These are phyloP conservation scores for Cylas formicarius DNA, from an alignment of 1,140 invertebrate species.

Conservation along the genomic window DNA sequence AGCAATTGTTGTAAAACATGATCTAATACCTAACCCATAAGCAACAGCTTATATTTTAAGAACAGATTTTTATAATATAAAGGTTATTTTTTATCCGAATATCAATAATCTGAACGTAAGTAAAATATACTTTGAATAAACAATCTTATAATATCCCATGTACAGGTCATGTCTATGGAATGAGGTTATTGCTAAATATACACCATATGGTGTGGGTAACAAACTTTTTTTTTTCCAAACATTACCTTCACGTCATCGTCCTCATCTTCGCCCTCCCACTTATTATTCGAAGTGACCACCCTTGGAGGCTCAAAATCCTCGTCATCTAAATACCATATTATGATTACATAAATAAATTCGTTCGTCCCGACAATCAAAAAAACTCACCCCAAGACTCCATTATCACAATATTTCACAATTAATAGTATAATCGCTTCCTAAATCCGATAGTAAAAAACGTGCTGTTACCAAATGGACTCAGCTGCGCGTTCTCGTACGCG, in stretches of 20 bases:
- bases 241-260: constrained; percentile 75
- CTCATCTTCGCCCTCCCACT: constrained; percentile 85
- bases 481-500: constrained; percentile 5
- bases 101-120: no score
- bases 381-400: constrained; percentile 40
- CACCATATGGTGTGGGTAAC: no score
- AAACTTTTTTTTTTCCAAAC: no score
- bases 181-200: no score
- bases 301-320: constrained; percentile 37
- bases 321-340: constrained; percentile 30
- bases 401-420: constrained; percentile 20
- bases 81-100: no score
- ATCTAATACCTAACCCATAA: no score
- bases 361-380: not conserved
- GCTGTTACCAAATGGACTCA: constrained; percentile 14
- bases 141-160: no score
- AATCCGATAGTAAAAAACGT: constrained; percentile 27
- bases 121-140: no score
- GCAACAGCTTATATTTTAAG: no score
- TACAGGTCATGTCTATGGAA: no score
- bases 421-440: constrained; percentile 21
- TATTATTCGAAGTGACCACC: constrained; percentile 47
- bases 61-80: no score
- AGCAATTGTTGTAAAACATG: no score
- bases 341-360: not conserved